These are phyloP conservation scores for Drosophila multiciliata DNA, from an alignment of 2,888 invertebrate genomes.

Conservation along the genomic window DNA sequence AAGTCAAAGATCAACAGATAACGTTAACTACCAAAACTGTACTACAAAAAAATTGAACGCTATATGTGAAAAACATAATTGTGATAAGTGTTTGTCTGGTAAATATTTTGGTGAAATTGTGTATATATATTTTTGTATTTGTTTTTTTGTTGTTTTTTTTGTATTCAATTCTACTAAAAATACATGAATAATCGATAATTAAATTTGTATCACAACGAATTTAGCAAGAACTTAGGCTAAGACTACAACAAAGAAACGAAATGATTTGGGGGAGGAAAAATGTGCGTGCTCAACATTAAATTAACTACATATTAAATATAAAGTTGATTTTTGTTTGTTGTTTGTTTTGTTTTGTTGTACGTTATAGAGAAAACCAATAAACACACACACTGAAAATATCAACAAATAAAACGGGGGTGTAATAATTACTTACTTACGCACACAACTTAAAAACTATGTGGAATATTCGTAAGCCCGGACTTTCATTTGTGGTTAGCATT, in stretches of 20 bases:
- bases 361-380: slow-evolving; percentile 28
- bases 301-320: slow-evolving; percentile 47
- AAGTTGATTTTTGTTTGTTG: neutral
- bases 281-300: slow-evolving; percentile 66
- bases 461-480: slow-evolving; percentile 61
- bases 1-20: slow-evolving; percentile 11
- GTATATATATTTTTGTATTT: slow-evolving; percentile 21
- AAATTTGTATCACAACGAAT: slow-evolving; percentile 80
- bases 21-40: slow-evolving; percentile 9
- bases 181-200: slow-evolving; percentile 75
- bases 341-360: neutral
- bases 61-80: slow-evolving; percentile 35
- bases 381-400: slow-evolving; percentile 18
- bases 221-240: slow-evolving; percentile 77
- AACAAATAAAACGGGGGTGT: slow-evolving; percentile 30
- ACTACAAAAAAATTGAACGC: slow-evolving; percentile 37
- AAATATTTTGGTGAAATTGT: slow-evolving; percentile 64
- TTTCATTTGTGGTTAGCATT: slow-evolving; percentile 37
- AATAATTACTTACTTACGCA: slow-evolving; percentile 75
- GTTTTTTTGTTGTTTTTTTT: slow-evolving; percentile 31
- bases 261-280: slow-evolving; percentile 33
- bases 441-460: slow-evolving; percentile 66
- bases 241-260: slow-evolving; percentile 71
- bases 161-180: slow-evolving; percentile 73
- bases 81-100: slow-evolving; percentile 42